phyloP scores from a whole-genome alignment of 2,113 vertebrate genomes.

The Alectura lathami region DNA sequence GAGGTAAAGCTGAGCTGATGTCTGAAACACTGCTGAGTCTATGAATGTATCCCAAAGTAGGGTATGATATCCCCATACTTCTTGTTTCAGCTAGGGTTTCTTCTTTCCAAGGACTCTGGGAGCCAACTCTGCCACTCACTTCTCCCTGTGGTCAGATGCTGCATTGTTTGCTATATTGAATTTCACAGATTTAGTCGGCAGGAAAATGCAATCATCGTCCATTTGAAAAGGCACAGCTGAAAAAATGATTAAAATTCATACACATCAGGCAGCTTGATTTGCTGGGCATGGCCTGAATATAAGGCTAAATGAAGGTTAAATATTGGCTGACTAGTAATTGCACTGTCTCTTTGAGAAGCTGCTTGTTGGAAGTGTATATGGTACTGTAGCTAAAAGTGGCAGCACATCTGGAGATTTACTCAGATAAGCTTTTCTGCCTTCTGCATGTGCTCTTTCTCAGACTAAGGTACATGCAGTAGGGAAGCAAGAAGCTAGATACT shows the following conservation, averaged over 20 bases:
- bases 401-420: not conserved
- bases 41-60: not conserved
- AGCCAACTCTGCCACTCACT: not conserved
- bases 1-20: not conserved
- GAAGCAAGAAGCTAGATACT: not conserved
- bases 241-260: not conserved
- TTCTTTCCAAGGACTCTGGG: not conserved
- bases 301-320: constrained; percentile 23
- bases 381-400: not conserved
- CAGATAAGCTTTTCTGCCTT: not conserved
- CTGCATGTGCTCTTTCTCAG: not conserved
- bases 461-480: not conserved
- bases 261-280: not conserved
- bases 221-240: not conserved
- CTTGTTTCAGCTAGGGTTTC: not conserved
- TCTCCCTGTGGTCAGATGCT: not conserved
- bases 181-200: not conserved
- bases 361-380: not conserved
- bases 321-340: not conserved
- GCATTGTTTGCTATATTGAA: not conserved
- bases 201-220: not conserved
- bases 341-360: not conserved
- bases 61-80: not conserved
- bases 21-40: not conserved
- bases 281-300: not conserved